Conservation (phyloP, 64 coral and sea anemone genomes). For the Montipora sp. region DNA sequence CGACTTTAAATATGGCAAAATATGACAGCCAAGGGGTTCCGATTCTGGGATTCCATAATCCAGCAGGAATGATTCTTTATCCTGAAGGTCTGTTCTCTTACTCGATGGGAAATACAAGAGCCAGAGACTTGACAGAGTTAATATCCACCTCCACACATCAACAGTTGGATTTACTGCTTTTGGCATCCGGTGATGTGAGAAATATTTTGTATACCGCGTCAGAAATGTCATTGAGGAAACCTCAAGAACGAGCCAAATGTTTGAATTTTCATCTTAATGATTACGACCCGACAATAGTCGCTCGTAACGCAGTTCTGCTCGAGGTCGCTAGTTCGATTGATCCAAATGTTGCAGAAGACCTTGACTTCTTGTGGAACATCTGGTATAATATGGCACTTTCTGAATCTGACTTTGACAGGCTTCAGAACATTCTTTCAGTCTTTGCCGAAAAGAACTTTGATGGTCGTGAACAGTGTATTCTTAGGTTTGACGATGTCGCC, state of each 20-base stretch:
- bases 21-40: slow-evolving; percentile 59
- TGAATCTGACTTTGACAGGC: slow-evolving; percentile 31
- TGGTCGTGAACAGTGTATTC: background rate
- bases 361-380: slow-evolving; percentile 78
- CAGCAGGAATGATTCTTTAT: slow-evolving; percentile 51
- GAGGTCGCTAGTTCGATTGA: slow-evolving; percentile 49
- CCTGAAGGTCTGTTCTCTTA: slow-evolving; percentile 48
- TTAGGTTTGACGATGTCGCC: slow-evolving; percentile 29
- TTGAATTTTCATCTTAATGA: slow-evolving; percentile 70
- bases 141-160: slow-evolving; percentile 40
- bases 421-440: background rate
- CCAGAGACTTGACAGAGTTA: slow-evolving; percentile 36
- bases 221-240: slow-evolving; percentile 49
- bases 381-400: slow-evolving; percentile 76
- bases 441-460: slow-evolving; percentile 4
- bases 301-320: slow-evolving; percentile 57
- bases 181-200: background rate
- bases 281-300: slow-evolving; percentile 60
- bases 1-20: slow-evolving; percentile 19
- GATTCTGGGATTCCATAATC: slow-evolving; percentile 65
- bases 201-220: slow-evolving; percentile 63
- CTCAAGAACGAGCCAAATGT: slow-evolving; percentile 12
- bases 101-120: slow-evolving; percentile 63
- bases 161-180: background rate
- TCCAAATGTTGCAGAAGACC: slow-evolving; percentile 22